Evolutionary conservation across 2,797 vertebrate species (phyloP).

Genomic region (Loris lydekkerianus): DNA sequence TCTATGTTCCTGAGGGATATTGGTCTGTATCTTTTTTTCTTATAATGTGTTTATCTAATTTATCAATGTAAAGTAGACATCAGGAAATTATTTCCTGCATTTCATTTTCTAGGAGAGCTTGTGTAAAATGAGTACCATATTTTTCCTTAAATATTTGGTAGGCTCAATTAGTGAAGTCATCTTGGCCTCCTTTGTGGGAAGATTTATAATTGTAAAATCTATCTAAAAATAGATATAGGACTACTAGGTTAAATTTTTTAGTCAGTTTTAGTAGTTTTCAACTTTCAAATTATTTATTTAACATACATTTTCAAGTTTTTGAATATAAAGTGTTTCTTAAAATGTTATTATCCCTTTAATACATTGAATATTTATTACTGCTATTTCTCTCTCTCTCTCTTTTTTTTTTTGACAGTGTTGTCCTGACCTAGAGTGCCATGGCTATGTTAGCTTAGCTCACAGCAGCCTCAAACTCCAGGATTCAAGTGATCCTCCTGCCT

Average conservation of each 20-base stretch:
- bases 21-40: background rate
- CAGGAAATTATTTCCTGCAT: background rate
- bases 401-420: too few species aligned
- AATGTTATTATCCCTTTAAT: background rate
- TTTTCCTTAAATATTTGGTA: background rate
- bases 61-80: background rate
- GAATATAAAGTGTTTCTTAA: background rate
- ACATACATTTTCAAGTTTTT: background rate
- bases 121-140: background rate
- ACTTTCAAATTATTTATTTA: background rate
- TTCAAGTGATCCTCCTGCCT: too few species aligned
- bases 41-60: background rate
- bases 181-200: background rate
- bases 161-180: background rate
- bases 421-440: background rate
- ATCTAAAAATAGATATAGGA: background rate
- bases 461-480: too few species aligned
- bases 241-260: background rate
- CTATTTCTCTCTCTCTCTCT: background rate
- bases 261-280: background rate
- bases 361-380: background rate
- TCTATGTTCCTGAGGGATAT: background rate
- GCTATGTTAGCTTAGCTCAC: background rate
- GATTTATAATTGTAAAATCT: background rate
- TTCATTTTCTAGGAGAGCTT: background rate